A percentile compares a stretch with the other conserved stretches of the same genome.
phyloP scores from a whole-genome alignment of 2,888 invertebrate species.

The Blastobasis adustella region DNA sequence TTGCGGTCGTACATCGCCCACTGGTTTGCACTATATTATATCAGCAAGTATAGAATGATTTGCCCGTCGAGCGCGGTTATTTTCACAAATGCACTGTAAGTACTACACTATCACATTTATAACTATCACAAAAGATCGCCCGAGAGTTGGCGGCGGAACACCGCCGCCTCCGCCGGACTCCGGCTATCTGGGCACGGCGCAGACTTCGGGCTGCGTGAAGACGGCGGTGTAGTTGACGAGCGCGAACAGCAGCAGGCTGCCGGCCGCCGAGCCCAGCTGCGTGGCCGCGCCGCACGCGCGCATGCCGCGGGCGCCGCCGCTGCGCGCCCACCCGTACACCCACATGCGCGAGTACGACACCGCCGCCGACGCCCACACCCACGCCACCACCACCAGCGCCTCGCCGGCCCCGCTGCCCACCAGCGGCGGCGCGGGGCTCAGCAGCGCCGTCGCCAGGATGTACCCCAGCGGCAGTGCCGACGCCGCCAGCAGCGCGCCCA shows the following conservation, averaged over 20 bases:
- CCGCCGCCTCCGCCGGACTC: no score
- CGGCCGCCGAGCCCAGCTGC: slow-evolving; percentile 85
- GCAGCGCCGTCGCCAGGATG: slow-evolving; percentile 80
- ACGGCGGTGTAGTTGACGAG: slow-evolving; percentile 78
- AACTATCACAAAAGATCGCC: no score
- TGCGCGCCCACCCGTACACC: slow-evolving; percentile 83
- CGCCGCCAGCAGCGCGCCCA: slow-evolving; percentile 60
- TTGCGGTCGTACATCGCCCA: no score
- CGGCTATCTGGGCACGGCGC: slow-evolving; percentile 21
- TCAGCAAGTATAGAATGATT: no score
- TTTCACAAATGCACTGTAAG: no score
- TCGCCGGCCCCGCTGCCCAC: slow-evolving; percentile 72
- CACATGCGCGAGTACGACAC: slow-evolving; percentile 87
- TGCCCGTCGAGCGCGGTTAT: no score
- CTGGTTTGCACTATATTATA: no score
- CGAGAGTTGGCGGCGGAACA: no score
- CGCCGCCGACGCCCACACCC: slow-evolving; percentile 79
- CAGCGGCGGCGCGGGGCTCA: slow-evolving; percentile 85
- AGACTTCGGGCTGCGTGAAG: slow-evolving; percentile 70
- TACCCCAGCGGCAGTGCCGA: slow-evolving; percentile 76
- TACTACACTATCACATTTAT: no score
- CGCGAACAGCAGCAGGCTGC: slow-evolving; percentile 81
- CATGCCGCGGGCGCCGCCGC: slow-evolving; percentile 82
- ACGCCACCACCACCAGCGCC: slow-evolving; percentile 79
- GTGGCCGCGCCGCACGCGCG: slow-evolving; percentile 85